Percentiles rank a stretch among this genome's conserved stretches.
Evolutionary conservation across 2,113 vertebrate genomes (phyloP).

Genomic region (Pseudorhombus dupliciocellatus): DNA sequence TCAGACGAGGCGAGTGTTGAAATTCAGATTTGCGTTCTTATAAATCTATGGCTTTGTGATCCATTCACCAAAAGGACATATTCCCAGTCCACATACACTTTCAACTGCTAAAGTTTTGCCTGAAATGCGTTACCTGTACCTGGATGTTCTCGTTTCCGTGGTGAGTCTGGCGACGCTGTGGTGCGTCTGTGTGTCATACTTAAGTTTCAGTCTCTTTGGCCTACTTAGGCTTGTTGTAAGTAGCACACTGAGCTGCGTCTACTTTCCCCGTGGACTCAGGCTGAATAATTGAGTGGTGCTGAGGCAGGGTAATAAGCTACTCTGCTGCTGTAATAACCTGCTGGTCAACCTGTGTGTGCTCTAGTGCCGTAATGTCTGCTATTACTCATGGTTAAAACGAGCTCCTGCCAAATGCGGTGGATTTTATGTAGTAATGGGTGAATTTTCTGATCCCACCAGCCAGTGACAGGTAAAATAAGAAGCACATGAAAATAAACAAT

Average conservation of each 20-base stretch:
- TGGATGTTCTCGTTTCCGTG: slow-evolving; percentile 21
- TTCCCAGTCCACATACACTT: not conserved
- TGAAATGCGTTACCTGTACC: slow-evolving; percentile 13
- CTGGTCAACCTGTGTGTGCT: slow-evolving; percentile 53
- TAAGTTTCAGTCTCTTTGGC: slow-evolving; percentile 80
- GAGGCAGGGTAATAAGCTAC: slow-evolving; percentile 74
- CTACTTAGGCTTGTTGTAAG: slow-evolving; percentile 82
- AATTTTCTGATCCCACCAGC: not conserved
- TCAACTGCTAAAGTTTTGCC: slow-evolving; percentile 1
- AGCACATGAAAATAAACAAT: not conserved
- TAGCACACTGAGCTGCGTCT: slow-evolving; percentile 76
- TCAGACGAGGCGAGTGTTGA: slow-evolving; percentile 1
- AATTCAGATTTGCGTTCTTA: not conserved
- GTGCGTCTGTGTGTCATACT: slow-evolving; percentile 62
- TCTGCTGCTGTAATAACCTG: slow-evolving; percentile 67
- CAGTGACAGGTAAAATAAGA: not conserved
- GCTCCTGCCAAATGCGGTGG: not conserved
- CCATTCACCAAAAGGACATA: slow-evolving; percentile 1
- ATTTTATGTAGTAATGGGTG: not conserved
- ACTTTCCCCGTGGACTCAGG: slow-evolving; percentile 66
- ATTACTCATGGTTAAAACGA: slow-evolving; percentile 43
- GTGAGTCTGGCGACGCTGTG: slow-evolving; percentile 31
- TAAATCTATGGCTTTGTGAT: not conserved
- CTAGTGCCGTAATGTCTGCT: slow-evolving; percentile 53
- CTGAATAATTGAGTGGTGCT: slow-evolving; percentile 76